phyloP scores from a whole-genome alignment of 23 tunicate genomes.

The Botrylloides violaceus region DNA sequence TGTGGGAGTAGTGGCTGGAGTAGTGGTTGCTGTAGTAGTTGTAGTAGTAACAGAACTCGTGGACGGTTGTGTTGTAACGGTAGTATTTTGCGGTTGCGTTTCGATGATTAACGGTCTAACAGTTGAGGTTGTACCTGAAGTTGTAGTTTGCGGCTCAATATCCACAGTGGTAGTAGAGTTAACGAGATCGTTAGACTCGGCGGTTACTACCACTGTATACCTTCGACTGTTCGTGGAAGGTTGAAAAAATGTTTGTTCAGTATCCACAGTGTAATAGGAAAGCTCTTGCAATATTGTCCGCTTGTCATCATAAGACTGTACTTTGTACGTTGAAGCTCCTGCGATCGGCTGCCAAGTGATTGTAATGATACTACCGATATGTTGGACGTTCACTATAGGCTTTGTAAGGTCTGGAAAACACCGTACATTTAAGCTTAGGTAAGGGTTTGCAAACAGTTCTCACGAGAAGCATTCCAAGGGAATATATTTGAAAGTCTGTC shows the following conservation, averaged over 20 bases:
- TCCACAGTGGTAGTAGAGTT: not conserved
- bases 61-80: not conserved
- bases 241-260: not conserved
- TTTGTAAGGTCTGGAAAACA: too few relatives aligned
- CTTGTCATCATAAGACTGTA: not conserved
- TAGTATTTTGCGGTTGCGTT: not conserved
- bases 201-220: not conserved
- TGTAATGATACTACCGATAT: not conserved
- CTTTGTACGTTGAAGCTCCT: not conserved
- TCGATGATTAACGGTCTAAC: not conserved
- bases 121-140: not conserved
- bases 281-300: not conserved
- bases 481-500: too few relatives aligned
- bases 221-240: not conserved
- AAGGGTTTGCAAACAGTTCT: too few relatives aligned
- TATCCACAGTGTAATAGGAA: not conserved
- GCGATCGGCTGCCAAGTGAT: not conserved
- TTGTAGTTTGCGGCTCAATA: not conserved
- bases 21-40: too few relatives aligned
- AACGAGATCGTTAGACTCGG: not conserved
- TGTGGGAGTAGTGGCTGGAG: too few relatives aligned
- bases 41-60: too few relatives aligned
- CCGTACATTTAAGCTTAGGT: too few relatives aligned
- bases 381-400: not conserved
- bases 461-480: too few relatives aligned